phyloP scores from a whole-genome alignment of 2,888 invertebrate species.

The Charanyca ferruginea region DNA sequence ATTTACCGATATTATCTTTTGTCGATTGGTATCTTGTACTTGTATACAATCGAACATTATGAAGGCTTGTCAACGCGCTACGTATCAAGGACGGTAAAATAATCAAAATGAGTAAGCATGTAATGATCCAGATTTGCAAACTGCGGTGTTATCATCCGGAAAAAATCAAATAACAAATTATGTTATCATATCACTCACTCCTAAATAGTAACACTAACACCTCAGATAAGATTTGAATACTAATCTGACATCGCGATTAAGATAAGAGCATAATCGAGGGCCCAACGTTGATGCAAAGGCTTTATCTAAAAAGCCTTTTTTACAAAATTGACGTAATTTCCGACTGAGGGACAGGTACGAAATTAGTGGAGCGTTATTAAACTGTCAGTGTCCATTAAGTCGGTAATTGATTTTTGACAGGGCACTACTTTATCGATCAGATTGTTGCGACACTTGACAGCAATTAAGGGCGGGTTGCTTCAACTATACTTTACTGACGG shows the following conservation, averaged over 20 bases:
- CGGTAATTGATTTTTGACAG: slow-evolving; percentile 46
- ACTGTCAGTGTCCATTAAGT: slow-evolving; percentile 49
- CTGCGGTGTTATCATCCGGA: slow-evolving; percentile 33
- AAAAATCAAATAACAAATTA: slow-evolving; percentile 61
- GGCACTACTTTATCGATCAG: slow-evolving; percentile 10
- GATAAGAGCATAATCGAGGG: slow-evolving; percentile 50
- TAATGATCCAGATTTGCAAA: slow-evolving; percentile 34
- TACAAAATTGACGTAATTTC: slow-evolving; percentile 39
- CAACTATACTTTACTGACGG: too few relatives aligned
- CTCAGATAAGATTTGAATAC: slow-evolving; percentile 57
- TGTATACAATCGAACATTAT: neutral
- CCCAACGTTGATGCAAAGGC: slow-evolving; percentile 24
- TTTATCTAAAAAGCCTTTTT: slow-evolving; percentile 62
- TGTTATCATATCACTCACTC: slow-evolving; percentile 48
- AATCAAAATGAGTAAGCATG: slow-evolving; percentile 23
- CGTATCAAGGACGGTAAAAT: slow-evolving; percentile 9
- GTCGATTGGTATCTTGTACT: too few relatives aligned
- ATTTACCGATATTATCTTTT: too few relatives aligned
- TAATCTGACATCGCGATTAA: slow-evolving; percentile 59
- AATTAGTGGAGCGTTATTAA: slow-evolving; percentile 45
- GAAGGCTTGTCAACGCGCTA: neutral
- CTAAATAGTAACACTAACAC: slow-evolving; percentile 47
- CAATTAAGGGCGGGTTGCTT: too few relatives aligned
- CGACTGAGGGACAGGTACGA: slow-evolving; percentile 34
- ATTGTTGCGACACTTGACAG: slow-evolving; percentile 19